Evolutionary conservation across 2,888 invertebrate genomes (phyloP).

Genomic region (Oxystoma pomonae): DNA sequence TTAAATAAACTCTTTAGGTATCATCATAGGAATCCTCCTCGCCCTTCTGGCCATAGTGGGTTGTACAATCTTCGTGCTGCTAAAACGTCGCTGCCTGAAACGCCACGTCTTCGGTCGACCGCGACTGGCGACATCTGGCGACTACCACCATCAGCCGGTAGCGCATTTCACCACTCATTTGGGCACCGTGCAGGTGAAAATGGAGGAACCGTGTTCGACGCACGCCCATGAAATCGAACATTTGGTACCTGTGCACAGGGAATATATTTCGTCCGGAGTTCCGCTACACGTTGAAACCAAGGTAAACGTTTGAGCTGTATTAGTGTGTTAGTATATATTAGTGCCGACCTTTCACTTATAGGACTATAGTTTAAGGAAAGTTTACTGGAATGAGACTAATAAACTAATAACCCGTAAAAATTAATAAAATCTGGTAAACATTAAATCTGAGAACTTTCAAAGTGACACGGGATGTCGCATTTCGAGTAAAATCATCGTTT

Average conservation of each 20-base stretch:
- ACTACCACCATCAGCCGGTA: constrained; percentile 33
- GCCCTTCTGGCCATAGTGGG: constrained; percentile 47
- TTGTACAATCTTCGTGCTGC: constrained; percentile 48
- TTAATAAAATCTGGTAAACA: no score
- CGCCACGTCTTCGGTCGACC: constrained; percentile 33
- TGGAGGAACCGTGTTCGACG: constrained; percentile 36
- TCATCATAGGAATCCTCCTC: constrained; percentile 51
- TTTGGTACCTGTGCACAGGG: constrained; percentile 38
- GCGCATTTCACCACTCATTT: constrained; percentile 35
- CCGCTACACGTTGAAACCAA: constrained; percentile 54
- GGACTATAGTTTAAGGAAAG: no score
- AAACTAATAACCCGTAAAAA: no score
- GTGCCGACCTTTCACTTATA: no score
- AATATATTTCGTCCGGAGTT: constrained; percentile 31
- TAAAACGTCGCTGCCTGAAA: constrained; percentile 46
- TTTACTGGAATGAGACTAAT: no score
- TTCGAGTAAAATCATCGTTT: no score
- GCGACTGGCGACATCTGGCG: constrained; percentile 32
- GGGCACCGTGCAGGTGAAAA: constrained; percentile 34
- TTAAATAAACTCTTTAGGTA: no score
- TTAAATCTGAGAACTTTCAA: no score
- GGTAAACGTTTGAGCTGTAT: constrained; percentile 43
- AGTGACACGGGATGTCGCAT: no score
- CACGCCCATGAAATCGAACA: constrained; percentile 45
- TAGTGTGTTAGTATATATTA: no score